These are phyloP conservation scores for Brachionus asplanchnoidis DNA, from an alignment of 1,140 invertebrate species.

Conservation along the genomic window DNA sequence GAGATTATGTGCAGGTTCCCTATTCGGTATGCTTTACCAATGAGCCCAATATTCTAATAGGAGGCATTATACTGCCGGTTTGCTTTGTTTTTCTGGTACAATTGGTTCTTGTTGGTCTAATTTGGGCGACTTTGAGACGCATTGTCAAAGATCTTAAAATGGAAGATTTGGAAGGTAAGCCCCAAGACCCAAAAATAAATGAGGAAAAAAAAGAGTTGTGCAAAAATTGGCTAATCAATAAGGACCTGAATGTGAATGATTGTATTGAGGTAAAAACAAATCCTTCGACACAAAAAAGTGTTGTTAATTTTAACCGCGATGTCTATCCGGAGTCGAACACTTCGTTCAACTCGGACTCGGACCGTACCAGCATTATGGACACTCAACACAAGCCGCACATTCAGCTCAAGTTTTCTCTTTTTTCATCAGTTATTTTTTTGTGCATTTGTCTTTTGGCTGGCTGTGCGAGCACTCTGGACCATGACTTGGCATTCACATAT, in stretches of 20 bases:
- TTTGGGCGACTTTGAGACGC: not conserved
- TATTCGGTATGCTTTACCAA: conserved; percentile 20
- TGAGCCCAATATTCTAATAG: conserved; percentile 20
- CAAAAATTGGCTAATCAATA: conserved; percentile 5
- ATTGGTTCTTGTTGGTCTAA: not conserved
- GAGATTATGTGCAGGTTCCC: conserved; percentile 8
- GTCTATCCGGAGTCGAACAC: not conserved
- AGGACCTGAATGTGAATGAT: conserved; percentile 11
- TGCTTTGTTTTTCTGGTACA: conserved; percentile 6
- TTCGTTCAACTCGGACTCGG: conserved; percentile 17
- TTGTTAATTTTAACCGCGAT: not conserved
- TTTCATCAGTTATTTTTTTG: not conserved
- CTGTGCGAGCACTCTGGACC: not conserved
- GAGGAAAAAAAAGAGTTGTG: conserved; percentile 23
- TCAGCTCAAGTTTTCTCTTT: conserved; percentile 10
- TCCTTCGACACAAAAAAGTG: not conserved
- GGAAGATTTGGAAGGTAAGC: not conserved
- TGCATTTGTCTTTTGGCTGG: not conserved
- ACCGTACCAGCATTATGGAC: conserved; percentile 39
- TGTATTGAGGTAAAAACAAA: conserved; percentile 1
- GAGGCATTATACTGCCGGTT: not conserved
- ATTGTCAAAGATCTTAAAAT: conserved; percentile 9
- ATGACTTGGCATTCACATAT: not conserved
- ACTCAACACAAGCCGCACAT: conserved; percentile 27
- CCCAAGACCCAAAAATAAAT: not conserved